A percentile compares a stretch with the other conserved stretches of the same genome.
Evolutionary conservation across 1,140 invertebrate species (phyloP).

Genomic region (Dicyema japonicum): DNA sequence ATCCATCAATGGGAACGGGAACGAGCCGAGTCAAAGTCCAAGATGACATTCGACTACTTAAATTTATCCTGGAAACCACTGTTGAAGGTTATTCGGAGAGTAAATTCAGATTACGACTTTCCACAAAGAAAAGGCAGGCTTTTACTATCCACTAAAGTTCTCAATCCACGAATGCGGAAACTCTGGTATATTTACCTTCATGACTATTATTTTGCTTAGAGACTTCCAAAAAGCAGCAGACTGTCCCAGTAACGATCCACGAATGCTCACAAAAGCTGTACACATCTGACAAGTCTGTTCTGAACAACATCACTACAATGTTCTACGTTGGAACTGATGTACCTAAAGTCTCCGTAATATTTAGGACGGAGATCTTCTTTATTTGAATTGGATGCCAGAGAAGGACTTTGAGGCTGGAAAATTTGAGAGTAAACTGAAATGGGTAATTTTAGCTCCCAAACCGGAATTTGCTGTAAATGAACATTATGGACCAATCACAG

Average conservation of each 20-base stretch:
- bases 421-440: slow-evolving; percentile 11
- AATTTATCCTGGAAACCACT: slow-evolving; percentile 16
- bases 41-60: slow-evolving; percentile 18
- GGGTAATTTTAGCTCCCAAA: slow-evolving; percentile 12
- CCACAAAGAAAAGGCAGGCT: not conserved
- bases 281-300: slow-evolving; percentile 6
- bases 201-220: slow-evolving; percentile 2
- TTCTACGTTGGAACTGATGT: slow-evolving; percentile 19
- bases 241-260: not conserved
- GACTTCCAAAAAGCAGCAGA: not conserved
- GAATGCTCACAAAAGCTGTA: not conserved
- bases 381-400: slow-evolving; percentile 21
- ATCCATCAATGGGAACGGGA: too few relatives aligned
- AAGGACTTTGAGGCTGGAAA: slow-evolving; percentile 21
- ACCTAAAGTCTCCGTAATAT: slow-evolving; percentile 2
- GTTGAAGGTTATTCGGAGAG: slow-evolving; percentile 9
- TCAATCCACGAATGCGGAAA: not conserved
- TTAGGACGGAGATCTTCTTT: slow-evolving; percentile 19
- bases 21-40: too few relatives aligned
- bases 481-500: slow-evolving; percentile 18
- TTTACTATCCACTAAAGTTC: not conserved
- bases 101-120: not conserved
- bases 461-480: slow-evolving; percentile 13
- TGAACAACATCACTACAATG: slow-evolving; percentile 13
- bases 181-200: not conserved